Percentiles rank a stretch among this genome's conserved stretches.
These are phyloP conservation scores for Centropus bengalensis DNA, from an alignment of 2,113 vertebrate genomes.

Conservation along the genomic window DNA sequence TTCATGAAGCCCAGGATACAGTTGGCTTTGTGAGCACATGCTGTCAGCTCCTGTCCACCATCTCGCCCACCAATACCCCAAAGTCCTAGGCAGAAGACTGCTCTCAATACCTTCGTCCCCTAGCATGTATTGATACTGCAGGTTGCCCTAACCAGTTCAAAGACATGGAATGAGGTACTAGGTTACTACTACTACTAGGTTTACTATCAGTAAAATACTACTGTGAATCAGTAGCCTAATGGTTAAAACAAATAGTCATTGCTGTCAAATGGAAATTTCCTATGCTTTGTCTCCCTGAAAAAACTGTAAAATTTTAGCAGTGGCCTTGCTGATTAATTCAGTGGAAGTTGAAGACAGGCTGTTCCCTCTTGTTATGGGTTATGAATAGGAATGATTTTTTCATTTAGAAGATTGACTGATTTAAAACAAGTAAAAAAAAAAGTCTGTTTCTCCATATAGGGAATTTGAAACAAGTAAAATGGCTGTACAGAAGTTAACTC, in stretches of 20 bases:
- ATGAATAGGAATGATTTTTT: neutral
- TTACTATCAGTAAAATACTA: neutral
- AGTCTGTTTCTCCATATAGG: neutral
- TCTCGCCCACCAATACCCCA: neutral
- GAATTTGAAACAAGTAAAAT: neutral
- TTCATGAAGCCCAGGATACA: fast-evolving
- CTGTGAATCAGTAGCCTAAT: neutral
- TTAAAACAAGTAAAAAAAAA: neutral
- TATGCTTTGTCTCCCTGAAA: neutral
- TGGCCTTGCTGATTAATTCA: neutral
- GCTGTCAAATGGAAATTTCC: neutral
- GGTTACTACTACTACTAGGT: neutral
- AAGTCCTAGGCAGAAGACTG: fast-evolving
- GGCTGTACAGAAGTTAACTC: neutral
- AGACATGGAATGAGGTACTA: neutral
- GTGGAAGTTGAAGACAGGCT: neutral
- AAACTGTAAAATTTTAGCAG: neutral
- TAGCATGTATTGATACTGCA: neutral
- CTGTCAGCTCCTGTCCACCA: fast-evolving
- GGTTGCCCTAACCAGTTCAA: neutral
- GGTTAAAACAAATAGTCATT: neutral
- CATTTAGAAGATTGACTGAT: neutral
- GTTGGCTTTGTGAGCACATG: fast-evolving
- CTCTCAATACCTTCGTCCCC: neutral
- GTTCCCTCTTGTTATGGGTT: neutral